Percentiles rank a stretch among this genome's conserved stretches.
Conservation (phyloP, 1,140 invertebrate species). For the Doryteuthis pealeii region DNA sequence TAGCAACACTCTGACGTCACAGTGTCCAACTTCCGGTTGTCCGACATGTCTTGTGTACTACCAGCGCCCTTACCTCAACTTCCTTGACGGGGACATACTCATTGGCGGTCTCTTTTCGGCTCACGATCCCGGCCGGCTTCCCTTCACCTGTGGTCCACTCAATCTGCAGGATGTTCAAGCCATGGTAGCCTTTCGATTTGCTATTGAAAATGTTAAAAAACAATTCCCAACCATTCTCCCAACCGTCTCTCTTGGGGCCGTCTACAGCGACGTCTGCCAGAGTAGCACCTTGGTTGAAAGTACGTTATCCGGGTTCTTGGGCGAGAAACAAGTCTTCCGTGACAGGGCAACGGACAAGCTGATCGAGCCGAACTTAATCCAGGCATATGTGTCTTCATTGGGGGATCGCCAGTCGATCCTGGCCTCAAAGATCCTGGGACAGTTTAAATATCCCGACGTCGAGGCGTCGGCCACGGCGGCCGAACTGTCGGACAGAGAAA, state of each 20-base stretch:
- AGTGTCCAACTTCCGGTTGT: conserved; percentile 39
- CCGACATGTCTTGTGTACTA: conserved; percentile 36
- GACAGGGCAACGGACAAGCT: conserved; percentile 24
- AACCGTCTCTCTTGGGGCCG: conserved; percentile 38
- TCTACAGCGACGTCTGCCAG: conserved; percentile 43
- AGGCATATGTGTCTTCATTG: conserved; percentile 33
- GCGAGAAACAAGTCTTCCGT: conserved; percentile 29
- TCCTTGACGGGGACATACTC: conserved; percentile 39
- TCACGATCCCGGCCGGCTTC: conserved; percentile 30
- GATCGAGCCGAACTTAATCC: conserved; percentile 37
- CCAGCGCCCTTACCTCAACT: conserved; percentile 30
- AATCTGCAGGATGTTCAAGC: conserved; percentile 18
- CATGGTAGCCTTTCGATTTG: conserved; percentile 40
- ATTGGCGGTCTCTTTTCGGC: conserved; percentile 38
- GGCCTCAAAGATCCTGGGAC: conserved; percentile 25
- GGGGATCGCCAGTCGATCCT: conserved; percentile 21
- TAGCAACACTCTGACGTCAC: conserved; percentile 21
- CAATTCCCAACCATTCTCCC: conserved; percentile 28
- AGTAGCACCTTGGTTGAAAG: conserved; percentile 26
- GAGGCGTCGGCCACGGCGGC: conserved; percentile 69
- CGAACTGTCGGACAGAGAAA: conserved; percentile 60
- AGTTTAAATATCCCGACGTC: conserved; percentile 72
- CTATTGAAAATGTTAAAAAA: conserved; percentile 28
- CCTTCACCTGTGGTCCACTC: conserved; percentile 35
- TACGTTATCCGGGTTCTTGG: conserved; percentile 40